These are phyloP conservation scores for Trichogramma evanescens DNA, from an alignment of 2,888 invertebrate genomes.

Conservation along the genomic window DNA sequence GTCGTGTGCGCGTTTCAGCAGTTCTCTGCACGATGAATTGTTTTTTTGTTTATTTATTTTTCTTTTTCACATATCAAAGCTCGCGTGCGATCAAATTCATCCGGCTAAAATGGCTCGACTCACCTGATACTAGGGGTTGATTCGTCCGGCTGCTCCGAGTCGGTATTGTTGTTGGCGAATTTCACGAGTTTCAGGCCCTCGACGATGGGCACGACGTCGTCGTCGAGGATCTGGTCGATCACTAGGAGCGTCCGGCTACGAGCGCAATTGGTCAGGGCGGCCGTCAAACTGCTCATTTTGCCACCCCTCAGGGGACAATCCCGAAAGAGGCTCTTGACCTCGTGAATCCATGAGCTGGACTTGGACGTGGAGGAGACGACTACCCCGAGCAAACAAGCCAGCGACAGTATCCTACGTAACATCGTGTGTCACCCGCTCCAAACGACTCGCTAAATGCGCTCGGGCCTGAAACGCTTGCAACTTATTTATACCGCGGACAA, in stretches of 20 bases:
- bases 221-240: conserved; percentile 9
- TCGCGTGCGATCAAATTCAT: neutral
- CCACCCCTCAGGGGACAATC: conserved; percentile 4
- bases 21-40: neutral
- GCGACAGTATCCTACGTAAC: too few relatives aligned
- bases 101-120: neutral
- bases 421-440: too few relatives aligned
- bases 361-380: too few relatives aligned
- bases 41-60: too few relatives aligned
- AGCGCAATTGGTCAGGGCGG: conserved; percentile 5
- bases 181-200: conserved; percentile 10
- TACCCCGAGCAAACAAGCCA: too few relatives aligned
- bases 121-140: neutral
- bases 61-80: too few relatives aligned
- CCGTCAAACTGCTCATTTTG: too few relatives aligned
- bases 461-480: too few relatives aligned
- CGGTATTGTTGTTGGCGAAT: too few relatives aligned
- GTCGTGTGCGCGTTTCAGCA: neutral
- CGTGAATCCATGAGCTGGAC: conserved; percentile 1
- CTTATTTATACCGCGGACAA: too few relatives aligned
- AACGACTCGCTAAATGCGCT: too few relatives aligned
- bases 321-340: neutral
- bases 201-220: conserved; percentile 11
- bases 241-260: neutral
- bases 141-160: too few relatives aligned